A percentile compares a stretch with the other conserved stretches of the same genome.
Evolutionary conservation across 2,797 vertebrate species (phyloP).

Genomic region (Rhinogobio ventralis): DNA sequence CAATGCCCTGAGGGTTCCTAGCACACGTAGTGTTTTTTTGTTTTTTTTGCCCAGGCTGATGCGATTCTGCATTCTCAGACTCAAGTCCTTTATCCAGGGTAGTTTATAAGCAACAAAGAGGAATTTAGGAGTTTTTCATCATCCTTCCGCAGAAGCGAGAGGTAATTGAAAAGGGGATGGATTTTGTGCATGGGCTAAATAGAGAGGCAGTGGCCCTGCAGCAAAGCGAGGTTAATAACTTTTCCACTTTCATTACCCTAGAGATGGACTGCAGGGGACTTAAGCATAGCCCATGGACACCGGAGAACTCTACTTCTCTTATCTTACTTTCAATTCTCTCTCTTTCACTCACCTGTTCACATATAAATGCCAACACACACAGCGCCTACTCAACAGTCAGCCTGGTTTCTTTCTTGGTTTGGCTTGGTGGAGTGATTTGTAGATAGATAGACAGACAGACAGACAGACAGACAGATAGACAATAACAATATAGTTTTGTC

Average conservation of each 20-base stretch:
- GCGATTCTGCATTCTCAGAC: conserved; percentile 64
- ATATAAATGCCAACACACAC: conserved; percentile 7
- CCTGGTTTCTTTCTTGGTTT: neutral
- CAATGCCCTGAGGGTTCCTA: conserved; percentile 57
- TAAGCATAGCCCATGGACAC: conserved; percentile 71
- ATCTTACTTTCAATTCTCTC: conserved; percentile 62
- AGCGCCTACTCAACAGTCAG: neutral
- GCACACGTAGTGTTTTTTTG: neutral
- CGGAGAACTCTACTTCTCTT: conserved; percentile 59
- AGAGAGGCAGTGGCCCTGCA: conserved; percentile 70
- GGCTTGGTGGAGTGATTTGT: neutral
- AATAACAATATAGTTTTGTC: neutral
- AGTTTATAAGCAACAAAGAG: conserved; percentile 69
- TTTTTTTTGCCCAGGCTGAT: conserved; percentile 7
- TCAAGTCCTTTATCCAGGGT: conserved; percentile 45
- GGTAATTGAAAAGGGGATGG: conserved; percentile 74
- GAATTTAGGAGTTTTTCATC: conserved; percentile 59
- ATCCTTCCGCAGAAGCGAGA: conserved; percentile 60
- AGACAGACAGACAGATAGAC: neutral
- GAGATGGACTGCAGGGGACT: conserved; percentile 80
- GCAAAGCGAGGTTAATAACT: conserved; percentile 79
- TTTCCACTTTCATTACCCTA: conserved; percentile 78
- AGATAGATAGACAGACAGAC: neutral
- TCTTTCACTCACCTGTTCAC: conserved; percentile 26
- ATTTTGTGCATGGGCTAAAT: conserved; percentile 73